These are phyloP conservation scores for Rafetus swinhoei DNA, from an alignment of 2,113 vertebrate species.

Conservation along the genomic window DNA sequence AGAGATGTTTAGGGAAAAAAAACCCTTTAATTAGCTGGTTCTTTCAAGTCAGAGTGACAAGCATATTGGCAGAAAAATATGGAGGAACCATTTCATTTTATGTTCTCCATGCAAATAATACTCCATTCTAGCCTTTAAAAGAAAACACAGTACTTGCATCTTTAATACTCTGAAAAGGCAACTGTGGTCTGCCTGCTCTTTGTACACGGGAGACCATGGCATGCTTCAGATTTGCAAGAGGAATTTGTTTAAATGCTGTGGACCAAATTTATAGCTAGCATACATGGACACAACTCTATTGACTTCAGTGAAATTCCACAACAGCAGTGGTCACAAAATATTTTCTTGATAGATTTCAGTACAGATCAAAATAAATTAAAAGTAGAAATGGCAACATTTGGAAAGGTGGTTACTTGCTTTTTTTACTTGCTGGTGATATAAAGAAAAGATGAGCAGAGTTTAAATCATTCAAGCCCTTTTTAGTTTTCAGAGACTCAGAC, in stretches of 20 bases:
- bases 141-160: not conserved
- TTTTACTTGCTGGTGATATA: not conserved
- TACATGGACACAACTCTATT: not conserved
- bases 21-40: not conserved
- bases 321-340: not conserved
- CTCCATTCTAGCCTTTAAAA: not conserved
- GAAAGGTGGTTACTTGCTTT: not conserved
- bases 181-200: not conserved
- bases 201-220: not conserved
- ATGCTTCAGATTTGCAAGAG: not conserved
- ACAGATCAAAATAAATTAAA: not conserved
- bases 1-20: not conserved
- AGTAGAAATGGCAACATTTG: not conserved
- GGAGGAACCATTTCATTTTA: not conserved
- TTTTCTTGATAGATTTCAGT: not conserved
- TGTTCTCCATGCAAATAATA: not conserved
- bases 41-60: not conserved
- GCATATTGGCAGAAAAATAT: not conserved
- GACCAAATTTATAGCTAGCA: conserved; percentile 1
- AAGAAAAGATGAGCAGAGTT: not conserved
- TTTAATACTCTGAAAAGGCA: not conserved
- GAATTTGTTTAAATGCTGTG: not conserved
- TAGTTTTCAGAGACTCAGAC: not conserved
- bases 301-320: not conserved
- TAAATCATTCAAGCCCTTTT: not conserved